phyloP scores from a whole-genome alignment of 2,888 invertebrate species.

The Esperia sulphurella region DNA sequence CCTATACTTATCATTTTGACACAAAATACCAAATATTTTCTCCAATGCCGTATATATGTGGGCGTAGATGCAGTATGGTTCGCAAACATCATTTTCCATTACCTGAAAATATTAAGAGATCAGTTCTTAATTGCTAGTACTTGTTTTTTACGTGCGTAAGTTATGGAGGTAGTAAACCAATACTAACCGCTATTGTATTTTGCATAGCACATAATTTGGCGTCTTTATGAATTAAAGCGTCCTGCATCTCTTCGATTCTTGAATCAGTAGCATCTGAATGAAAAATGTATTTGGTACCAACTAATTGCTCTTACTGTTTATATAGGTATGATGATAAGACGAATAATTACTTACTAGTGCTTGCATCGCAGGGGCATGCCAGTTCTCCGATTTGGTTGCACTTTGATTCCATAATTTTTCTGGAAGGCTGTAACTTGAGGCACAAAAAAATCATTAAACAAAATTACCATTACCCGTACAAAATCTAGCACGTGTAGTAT shows the following conservation, averaged over 20 bases:
- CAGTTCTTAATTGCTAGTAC: too few relatives aligned
- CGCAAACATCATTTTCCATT: constrained; percentile 67
- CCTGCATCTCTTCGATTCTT: constrained; percentile 59
- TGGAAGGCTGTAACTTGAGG: background rate
- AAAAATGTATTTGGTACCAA: background rate
- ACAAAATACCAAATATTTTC: constrained; percentile 61
- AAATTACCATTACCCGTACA: background rate
- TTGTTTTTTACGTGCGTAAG: background rate
- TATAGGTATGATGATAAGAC: background rate
- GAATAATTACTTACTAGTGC: constrained; percentile 34
- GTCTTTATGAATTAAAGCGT: constrained; percentile 57
- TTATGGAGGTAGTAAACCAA: background rate
- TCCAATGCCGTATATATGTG: constrained; percentile 69
- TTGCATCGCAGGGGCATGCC: constrained; percentile 27
- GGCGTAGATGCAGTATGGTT: constrained; percentile 69
- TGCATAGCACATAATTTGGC: constrained; percentile 67
- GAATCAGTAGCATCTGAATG: constrained; percentile 48
- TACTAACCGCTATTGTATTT: constrained; percentile 62
- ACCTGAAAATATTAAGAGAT: constrained; percentile 36
- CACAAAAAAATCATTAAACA: background rate
- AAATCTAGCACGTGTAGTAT: too few relatives aligned
- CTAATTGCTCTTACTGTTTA: too few relatives aligned
- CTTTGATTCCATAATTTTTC: constrained; percentile 25
- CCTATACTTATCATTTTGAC: constrained; percentile 64
- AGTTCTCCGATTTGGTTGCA: constrained; percentile 29